These are phyloP conservation scores for Glyphotaelius pellucidus DNA, from an alignment of 2,888 invertebrate genomes.

Conservation along the genomic window DNA sequence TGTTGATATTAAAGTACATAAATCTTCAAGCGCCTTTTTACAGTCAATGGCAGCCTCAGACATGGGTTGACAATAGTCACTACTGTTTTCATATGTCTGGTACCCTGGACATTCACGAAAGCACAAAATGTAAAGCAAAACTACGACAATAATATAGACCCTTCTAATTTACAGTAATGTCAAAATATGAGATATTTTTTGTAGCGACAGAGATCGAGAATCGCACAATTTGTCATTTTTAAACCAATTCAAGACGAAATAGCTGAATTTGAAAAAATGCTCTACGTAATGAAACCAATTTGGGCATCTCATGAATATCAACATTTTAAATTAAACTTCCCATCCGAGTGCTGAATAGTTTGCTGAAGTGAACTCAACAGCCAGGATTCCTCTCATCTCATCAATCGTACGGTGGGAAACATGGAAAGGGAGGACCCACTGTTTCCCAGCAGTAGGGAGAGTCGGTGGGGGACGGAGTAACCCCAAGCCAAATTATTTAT, in stretches of 20 bases:
- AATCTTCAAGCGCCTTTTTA: too few species aligned
- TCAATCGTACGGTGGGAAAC: conserved; percentile 32
- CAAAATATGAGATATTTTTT: too few species aligned
- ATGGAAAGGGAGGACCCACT: conserved; percentile 51
- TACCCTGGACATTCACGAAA: too few species aligned
- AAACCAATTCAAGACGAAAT: background rate
- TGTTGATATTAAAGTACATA: too few species aligned
- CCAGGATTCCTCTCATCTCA: conserved; percentile 39
- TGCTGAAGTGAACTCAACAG: background rate
- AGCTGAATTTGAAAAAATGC: background rate
- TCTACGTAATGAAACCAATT: background rate
- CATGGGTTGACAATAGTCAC: too few species aligned
- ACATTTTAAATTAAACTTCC: conserved; percentile 15
- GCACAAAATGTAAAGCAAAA: too few species aligned
- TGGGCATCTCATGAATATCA: background rate
- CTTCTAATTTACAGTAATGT: too few species aligned
- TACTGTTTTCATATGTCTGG: too few species aligned
- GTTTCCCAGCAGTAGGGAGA: background rate
- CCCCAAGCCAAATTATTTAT: conserved; percentile 48
- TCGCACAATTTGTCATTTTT: background rate
- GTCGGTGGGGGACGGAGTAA: conserved; percentile 32
- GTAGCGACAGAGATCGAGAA: too few species aligned
- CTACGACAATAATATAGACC: too few species aligned
- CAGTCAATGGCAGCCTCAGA: too few species aligned
- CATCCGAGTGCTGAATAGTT: conserved; percentile 21